Evolutionary conservation across 2,113 vertebrate species (phyloP).

Genomic region (Grus americana): DNA sequence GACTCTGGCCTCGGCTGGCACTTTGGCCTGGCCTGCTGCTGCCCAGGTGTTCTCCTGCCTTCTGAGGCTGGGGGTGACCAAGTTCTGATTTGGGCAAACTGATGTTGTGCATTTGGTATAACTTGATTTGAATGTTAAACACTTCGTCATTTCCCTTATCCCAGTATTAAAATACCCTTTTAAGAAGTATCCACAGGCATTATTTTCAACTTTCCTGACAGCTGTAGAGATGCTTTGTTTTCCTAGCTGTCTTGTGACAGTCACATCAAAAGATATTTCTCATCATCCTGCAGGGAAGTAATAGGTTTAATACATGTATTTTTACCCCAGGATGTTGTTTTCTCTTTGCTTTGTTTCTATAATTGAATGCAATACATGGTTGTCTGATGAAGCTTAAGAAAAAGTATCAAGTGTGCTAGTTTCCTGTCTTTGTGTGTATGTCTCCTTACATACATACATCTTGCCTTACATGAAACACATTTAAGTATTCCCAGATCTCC

Average conservation of each 20-base stretch:
- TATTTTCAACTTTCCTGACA: constrained; percentile 1
- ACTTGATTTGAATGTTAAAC: not conserved
- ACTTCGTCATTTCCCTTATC: not conserved
- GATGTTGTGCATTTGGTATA: not conserved
- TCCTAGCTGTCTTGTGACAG: not conserved
- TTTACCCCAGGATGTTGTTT: not conserved
- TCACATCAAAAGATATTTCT: not conserved
- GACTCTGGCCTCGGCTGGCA: not conserved
- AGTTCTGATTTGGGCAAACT: not conserved
- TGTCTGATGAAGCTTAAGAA: not conserved
- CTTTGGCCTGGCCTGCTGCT: not conserved
- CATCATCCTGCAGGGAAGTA: not conserved
- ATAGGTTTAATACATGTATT: not conserved
- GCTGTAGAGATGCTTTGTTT: not conserved
- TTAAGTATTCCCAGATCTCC: not conserved
- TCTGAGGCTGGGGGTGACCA: fast-evolving
- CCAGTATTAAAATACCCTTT: not conserved
- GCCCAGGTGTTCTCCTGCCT: not conserved
- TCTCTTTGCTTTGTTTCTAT: not conserved
- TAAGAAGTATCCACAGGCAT: not conserved
- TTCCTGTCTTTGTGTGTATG: not conserved
- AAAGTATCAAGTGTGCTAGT: not conserved
- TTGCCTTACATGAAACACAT: not conserved
- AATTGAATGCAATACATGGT: not conserved
- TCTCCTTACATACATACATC: not conserved